These are phyloP conservation scores for Urocyon cinereoargenteus DNA, from an alignment of 2,797 vertebrate species.

Conservation along the genomic window DNA sequence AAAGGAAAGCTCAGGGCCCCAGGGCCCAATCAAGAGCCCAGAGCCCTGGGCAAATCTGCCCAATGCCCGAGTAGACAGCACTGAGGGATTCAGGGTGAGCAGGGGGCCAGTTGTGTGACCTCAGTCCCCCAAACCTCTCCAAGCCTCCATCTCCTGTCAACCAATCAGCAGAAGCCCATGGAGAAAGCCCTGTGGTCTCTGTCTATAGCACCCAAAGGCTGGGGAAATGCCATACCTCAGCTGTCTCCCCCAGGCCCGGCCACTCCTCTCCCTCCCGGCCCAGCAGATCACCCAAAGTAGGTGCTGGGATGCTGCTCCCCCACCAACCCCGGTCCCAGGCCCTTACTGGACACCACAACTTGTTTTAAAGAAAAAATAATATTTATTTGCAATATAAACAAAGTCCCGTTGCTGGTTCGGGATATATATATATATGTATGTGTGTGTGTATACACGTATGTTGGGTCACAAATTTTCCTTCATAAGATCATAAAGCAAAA, in stretches of 20 bases:
- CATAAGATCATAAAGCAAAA: constrained; percentile 94
- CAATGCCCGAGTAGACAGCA: background rate
- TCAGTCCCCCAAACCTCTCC: background rate
- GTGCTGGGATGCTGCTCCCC: background rate
- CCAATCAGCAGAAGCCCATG: background rate
- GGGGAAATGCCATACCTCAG: background rate
- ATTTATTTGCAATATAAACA: constrained; percentile 99
- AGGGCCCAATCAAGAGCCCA: background rate
- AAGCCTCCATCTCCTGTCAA: background rate
- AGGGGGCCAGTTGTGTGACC: background rate
- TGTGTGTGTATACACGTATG: constrained; percentile 90
- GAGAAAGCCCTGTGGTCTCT: background rate
- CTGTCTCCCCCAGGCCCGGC: too few relatives aligned
- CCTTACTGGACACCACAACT: constrained; percentile 80
- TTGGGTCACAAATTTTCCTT: constrained; percentile 95
- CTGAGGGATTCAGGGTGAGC: background rate
- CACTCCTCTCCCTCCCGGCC: background rate
- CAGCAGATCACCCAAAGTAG: background rate
- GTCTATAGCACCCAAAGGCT: too few relatives aligned
- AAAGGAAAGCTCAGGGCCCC: background rate
- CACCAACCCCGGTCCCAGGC: background rate
- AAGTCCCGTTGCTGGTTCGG: constrained; percentile 95
- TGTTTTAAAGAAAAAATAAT: constrained; percentile 98
- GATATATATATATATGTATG: constrained; percentile 85
- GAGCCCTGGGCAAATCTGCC: background rate